Conservation (phyloP, 2,888 invertebrate genomes). For the Gymnocheta viridis region DNA sequence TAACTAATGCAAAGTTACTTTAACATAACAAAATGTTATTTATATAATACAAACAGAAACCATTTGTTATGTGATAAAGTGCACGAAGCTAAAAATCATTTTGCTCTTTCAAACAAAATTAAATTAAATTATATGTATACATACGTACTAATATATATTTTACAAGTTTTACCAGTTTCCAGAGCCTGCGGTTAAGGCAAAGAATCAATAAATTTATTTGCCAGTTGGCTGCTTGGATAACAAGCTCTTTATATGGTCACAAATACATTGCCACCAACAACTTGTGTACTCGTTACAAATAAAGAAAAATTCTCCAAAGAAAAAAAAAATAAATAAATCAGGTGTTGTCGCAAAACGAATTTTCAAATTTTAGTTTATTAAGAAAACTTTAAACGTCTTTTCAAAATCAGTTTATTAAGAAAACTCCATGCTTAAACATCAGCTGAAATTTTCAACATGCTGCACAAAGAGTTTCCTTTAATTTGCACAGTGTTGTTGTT, state of each 20-base stretch:
- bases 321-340: conserved; percentile 12
- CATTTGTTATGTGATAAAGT: conserved; percentile 21
- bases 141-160: conserved; percentile 6
- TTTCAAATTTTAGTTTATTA: conserved; percentile 50
- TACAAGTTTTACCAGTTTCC: conserved; percentile 66
- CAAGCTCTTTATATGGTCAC: conserved; percentile 27
- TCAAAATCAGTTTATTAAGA: conserved; percentile 53
- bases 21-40: background rate
- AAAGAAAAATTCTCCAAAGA: conserved; percentile 47
- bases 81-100: conserved; percentile 32
- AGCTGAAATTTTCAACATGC: background rate
- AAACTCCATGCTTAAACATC: conserved; percentile 58
- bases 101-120: background rate
- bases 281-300: background rate
- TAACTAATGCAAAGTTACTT: background rate
- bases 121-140: background rate
- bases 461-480: background rate
- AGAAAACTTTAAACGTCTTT: conserved; percentile 42
- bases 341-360: conserved; percentile 28
- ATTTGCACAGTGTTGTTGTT: background rate
- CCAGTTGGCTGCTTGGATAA: conserved; percentile 23
- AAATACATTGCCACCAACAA: conserved; percentile 6
- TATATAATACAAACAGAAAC: conserved; percentile 11
- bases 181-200: conserved; percentile 45
- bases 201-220: conserved; percentile 50